Percentiles rank a stretch among this genome's conserved stretches.
Conservation (phyloP, 2,797 vertebrate genomes). For the Neosilurus mollespiculum region DNA sequence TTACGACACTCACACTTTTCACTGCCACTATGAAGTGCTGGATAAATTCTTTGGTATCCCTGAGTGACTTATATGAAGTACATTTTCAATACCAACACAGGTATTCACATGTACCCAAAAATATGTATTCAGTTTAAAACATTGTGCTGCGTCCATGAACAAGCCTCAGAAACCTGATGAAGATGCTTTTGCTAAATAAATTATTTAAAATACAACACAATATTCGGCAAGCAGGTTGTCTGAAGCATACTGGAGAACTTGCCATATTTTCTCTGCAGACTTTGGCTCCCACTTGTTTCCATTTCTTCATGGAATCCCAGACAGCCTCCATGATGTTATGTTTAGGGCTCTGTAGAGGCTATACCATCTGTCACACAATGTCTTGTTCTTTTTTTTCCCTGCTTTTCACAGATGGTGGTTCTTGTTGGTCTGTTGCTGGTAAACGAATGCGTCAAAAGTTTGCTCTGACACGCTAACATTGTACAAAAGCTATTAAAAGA, state of each 20-base stretch:
- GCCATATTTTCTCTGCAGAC: slow-evolving; percentile 15
- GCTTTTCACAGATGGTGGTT: neutral
- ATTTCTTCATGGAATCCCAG: slow-evolving; percentile 13
- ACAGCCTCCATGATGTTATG: neutral
- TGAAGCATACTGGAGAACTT: neutral
- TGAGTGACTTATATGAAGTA: neutral
- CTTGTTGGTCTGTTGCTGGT: neutral
- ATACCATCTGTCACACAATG: slow-evolving; percentile 2
- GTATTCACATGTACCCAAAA: neutral
- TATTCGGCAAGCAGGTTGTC: neutral
- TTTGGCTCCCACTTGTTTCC: slow-evolving; percentile 2
- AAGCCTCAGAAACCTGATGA: neutral
- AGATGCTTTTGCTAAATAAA: neutral
- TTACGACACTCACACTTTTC: neutral
- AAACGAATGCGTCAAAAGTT: neutral
- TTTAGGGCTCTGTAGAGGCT: slow-evolving; percentile 3
- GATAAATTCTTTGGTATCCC: neutral
- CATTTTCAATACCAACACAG: neutral
- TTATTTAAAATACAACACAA: neutral
- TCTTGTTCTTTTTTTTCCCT: neutral
- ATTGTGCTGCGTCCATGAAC: neutral
- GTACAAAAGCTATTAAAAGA: no score
- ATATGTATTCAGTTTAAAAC: neutral
- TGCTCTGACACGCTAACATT: no score
- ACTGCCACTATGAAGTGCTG: neutral